Evolutionary conservation across 2,888 invertebrate genomes (phyloP).

Genomic region (Coleophora deauratella): DNA sequence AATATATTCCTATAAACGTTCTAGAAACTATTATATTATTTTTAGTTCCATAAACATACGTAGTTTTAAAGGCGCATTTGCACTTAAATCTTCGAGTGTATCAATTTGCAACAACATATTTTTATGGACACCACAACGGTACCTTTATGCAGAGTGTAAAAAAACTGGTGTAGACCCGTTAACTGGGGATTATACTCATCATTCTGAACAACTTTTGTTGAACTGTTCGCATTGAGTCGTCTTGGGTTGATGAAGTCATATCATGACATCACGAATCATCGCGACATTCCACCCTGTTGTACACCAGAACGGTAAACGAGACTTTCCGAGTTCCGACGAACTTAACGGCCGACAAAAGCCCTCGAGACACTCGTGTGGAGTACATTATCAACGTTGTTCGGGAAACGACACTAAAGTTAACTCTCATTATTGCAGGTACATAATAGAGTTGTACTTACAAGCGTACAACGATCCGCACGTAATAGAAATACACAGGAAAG

Average conservation of each 20-base stretch:
- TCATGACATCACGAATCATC: too few relatives aligned
- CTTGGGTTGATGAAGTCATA: too few relatives aligned
- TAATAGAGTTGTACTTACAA: constrained; percentile 30
- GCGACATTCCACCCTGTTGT: constrained; percentile 20
- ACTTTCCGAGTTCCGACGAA: constrained; percentile 25
- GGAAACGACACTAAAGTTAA: constrained; percentile 31
- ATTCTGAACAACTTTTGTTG: constrained; percentile 36
- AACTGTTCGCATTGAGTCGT: constrained; percentile 13
- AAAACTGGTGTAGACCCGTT: too few relatives aligned
- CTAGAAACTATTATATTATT: too few relatives aligned
- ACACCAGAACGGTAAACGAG: constrained; percentile 26
- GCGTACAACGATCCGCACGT: constrained; percentile 21
- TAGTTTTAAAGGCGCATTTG: too few relatives aligned
- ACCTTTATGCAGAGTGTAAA: too few relatives aligned
- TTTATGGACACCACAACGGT: too few relatives aligned
- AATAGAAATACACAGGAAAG: constrained; percentile 16
- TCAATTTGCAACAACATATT: too few relatives aligned
- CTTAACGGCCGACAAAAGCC: constrained; percentile 29
- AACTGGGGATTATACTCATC: too few relatives aligned
- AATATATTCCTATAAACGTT: too few relatives aligned
- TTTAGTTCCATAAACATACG: too few relatives aligned
- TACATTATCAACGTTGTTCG: constrained; percentile 31
- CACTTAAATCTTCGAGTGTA: too few relatives aligned
- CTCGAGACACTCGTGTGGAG: constrained; percentile 39
- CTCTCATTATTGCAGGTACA: constrained; percentile 24